Base-by-base conservation (phyloP, 2,797 vertebrate genomes). In the Neosalanx taihuensis region DNA sequence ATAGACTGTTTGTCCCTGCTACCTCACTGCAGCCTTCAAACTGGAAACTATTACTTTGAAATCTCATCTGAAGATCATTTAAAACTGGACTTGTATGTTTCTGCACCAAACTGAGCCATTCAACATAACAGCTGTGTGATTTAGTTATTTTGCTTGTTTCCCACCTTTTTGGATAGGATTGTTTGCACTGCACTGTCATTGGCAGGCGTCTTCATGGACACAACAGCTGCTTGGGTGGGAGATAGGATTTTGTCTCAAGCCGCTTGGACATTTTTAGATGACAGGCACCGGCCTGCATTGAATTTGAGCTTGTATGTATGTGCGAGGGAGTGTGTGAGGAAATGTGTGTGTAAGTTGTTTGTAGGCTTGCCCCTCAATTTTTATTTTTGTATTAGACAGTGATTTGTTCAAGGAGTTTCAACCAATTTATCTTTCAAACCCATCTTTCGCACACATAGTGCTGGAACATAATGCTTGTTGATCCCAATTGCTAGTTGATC, bases 231-330 rank as follows among this genome's bases (percentile, higher is more conserved):
- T 30, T 33, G 68, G 33, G 46, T 65, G 46, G 29, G 15, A 51
- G 66, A n/a, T 51, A 12, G 67, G 26, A 46, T 72, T 46, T 53
- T 57, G 51, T 56, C 75, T 64, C 20, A 2, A 75, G 72, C 65
- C 68, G 68, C 75, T 67, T 60, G 59, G 80, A 83, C 82, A 86
- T 80, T 88, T 80, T 84, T 65, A 72, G 71, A 82, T 69, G 20
- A 64, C 63, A 64, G 66, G 29, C 49, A 37, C 23, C 41, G 17
- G 23, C 62, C 20, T 64, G 68, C 33, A 60, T 70, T 67, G 74
- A 62, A 75, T 69, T 30, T 46, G 69, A 58, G 31, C 58, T 76
- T 51, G 58, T 64, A 59, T 66, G 70, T 69, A 61, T 69, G 33
- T 64, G 64, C 56, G 61, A 56, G 67, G 63, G 59, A 62, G 67